These are phyloP conservation scores for Patiria pectinifera DNA, from an alignment of 53 echinoderm and acorn worm species.

Conservation along the genomic window DNA sequence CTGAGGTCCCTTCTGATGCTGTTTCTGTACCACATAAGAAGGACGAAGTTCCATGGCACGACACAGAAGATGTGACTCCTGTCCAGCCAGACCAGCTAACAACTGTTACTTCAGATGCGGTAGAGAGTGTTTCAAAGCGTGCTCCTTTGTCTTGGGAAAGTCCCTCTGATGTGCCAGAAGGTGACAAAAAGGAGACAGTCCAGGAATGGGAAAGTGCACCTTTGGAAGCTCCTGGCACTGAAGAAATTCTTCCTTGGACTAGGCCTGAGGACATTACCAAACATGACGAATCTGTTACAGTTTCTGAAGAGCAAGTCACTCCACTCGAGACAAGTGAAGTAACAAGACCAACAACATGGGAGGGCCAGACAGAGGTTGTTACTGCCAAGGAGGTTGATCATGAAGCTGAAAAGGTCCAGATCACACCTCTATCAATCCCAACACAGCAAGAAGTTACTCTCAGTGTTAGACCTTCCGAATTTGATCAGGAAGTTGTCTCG, in stretches of 20 bases:
- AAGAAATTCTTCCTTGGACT: conserved; percentile 46
- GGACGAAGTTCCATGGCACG: conserved; percentile 60
- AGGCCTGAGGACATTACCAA: conserved; percentile 5
- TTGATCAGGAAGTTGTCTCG: conserved; percentile 26
- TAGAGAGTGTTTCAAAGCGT: conserved; percentile 39
- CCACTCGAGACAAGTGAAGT: conserved; percentile 48
- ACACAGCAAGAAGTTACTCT: conserved; percentile 51
- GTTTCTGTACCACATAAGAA: conserved; percentile 54
- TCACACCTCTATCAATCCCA: conserved; percentile 25
- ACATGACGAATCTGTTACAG: conserved; percentile 48
- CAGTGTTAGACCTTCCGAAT: conserved; percentile 32
- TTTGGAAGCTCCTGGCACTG: conserved; percentile 55
- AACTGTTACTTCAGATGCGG: conserved; percentile 28
- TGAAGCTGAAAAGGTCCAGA: conserved; percentile 42
- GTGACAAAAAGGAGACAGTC: conserved; percentile 30
- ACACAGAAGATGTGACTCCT: conserved; percentile 56
- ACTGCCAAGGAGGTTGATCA: conserved; percentile 10
- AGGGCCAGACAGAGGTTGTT: conserved; percentile 46
- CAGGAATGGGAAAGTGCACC: conserved; percentile 52
- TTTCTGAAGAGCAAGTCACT: conserved; percentile 41
- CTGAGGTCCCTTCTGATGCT: conserved; percentile 44
- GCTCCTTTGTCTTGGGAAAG: conserved; percentile 53
- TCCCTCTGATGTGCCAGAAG: conserved; percentile 33
- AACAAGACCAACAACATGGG: conserved; percentile 49
- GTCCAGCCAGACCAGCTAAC: conserved; percentile 46